Evolutionary conservation across 2,888 invertebrate genomes (phyloP), one percentile per base, ranked within the genome.

Genomic region (Halocaridina rubra): DNA sequence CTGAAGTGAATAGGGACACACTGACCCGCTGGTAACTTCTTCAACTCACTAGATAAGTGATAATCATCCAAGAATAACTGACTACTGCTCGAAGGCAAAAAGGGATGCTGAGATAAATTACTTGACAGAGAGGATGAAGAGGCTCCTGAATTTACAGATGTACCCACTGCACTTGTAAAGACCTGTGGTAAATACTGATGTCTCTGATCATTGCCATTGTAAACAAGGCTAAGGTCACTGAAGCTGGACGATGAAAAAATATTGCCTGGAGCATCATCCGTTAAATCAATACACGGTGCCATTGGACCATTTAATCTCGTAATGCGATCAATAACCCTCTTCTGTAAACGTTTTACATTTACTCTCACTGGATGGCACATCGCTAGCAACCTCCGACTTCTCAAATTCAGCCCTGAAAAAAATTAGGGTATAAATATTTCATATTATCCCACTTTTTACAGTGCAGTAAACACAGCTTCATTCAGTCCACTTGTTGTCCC

Each of bases 271-370:
- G 33, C 71, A 71, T 82, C 82, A 1, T 78, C 72, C 3, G 82
- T 78, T 19, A 78, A 46, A 27, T 82, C 77, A 16, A 82, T 82
- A 30, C 77, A 82, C 0, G 78, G 82, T 8, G 78, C 82, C 8
- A 71, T 69, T 22, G 82, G 72, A 4, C 46, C 71, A 10, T 71
- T 77, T 22, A 82, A 29, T 3, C 72, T 33, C 39, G 7, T 46
- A 3, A 78, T 27, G 13, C 82, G 29, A 61, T 82, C 69, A 29
- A 78, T 71, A 13, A 32, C 16, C 27, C 78, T 77, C 69, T 82
- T 82, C 33, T 78, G 77, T 39, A 82, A 61, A 32, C 82, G 39
- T 46, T 82, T 82, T 10, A 82, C n/a, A 19, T 29, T 27, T 13
- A 82, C 57, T 16, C 16, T 57, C 8, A 61, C 10, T 22, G 78